Base-by-base conservation (phyloP, 1,140 invertebrate species). In the Drosophila sp. region DNA sequence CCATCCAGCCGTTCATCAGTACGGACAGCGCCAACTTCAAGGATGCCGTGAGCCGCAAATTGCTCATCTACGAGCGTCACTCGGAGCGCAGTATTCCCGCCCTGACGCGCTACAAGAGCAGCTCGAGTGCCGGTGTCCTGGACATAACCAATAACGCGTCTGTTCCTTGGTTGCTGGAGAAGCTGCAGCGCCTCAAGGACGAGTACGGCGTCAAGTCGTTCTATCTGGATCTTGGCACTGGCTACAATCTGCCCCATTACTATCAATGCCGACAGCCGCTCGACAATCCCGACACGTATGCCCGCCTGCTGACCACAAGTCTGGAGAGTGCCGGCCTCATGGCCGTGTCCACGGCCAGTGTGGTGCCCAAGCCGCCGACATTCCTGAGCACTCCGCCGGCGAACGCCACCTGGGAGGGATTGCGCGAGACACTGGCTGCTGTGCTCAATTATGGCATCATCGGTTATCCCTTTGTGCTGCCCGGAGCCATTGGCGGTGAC, bases 401-500 rank as follows among this genome's bases (percentile, higher is more conserved):
- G 68, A 95, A 96, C 58, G 98, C 97, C 0, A 95, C 95, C 0
- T 99, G 98, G 98, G 95, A 96, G 94, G 27, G 95, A 97, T 1
- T 98, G 98, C 79, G 97, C 96, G 1, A 97, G n/a, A 80, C 91
- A 0, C 10, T 92, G 32, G 78, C 82, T 0, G 79, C 97, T 0
- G 95, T 98, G 33, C 92, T 99, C 0, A 97, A 95, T 6, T 96
- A 98, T 69, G 97, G 98, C 0, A 94, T 96, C 8, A 93, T 96
- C 65, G 98, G 98, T 0, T 99, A 97, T 93, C 97, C 97, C 0
- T 98, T 98, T 77, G 94, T 98, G 3, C 95, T 99, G 93, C 96
- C 98, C 0, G 98, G 98, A 0, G 96, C 97, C 23, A 97, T 99
- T 30, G 98, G 98, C 0, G 98, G 98, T 1, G 96, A 97, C 80